Evolutionary conservation across 2,797 vertebrate species (phyloP).

Genomic region (Notoglanidium macrostoma): DNA sequence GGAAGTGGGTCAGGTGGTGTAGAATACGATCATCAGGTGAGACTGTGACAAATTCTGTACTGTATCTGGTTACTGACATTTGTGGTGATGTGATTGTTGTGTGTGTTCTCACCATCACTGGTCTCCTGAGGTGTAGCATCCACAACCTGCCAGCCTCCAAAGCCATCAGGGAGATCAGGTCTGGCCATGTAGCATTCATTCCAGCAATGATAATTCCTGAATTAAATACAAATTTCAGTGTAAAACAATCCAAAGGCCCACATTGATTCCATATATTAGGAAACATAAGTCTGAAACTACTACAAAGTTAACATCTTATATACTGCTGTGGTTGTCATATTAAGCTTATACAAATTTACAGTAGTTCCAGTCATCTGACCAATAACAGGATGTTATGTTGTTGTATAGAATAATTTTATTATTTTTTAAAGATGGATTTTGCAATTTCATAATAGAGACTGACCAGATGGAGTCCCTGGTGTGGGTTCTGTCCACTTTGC

Average conservation of each 20-base stretch:
- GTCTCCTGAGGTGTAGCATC: slow-evolving; percentile 97
- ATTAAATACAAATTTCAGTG: background rate
- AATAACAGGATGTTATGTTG: background rate
- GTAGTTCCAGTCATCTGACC: background rate
- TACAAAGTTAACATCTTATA: background rate
- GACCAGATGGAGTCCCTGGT: slow-evolving; percentile 93
- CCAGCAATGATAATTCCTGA: slow-evolving; percentile 98
- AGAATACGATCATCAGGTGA: background rate
- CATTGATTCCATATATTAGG: background rate
- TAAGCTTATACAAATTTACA: too few species aligned
- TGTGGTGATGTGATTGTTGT: background rate
- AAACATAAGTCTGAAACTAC: background rate
- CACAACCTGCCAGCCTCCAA: slow-evolving; percentile 95
- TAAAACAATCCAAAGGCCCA: background rate
- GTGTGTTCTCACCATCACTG: slow-evolving; percentile 81
- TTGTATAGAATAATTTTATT: background rate
- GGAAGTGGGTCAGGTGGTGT: background rate
- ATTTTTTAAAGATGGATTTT: background rate
- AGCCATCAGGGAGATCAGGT: slow-evolving; percentile 90
- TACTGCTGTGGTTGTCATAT: background rate
- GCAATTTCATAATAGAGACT: slow-evolving; percentile 36
- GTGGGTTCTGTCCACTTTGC: slow-evolving; percentile 78
- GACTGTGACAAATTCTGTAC: background rate
- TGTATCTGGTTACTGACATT: background rate
- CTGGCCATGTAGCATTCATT: slow-evolving; percentile 95